Base-by-base conservation (phyloP, 2,888 invertebrate species). In the Xestia ashworthii region DNA sequence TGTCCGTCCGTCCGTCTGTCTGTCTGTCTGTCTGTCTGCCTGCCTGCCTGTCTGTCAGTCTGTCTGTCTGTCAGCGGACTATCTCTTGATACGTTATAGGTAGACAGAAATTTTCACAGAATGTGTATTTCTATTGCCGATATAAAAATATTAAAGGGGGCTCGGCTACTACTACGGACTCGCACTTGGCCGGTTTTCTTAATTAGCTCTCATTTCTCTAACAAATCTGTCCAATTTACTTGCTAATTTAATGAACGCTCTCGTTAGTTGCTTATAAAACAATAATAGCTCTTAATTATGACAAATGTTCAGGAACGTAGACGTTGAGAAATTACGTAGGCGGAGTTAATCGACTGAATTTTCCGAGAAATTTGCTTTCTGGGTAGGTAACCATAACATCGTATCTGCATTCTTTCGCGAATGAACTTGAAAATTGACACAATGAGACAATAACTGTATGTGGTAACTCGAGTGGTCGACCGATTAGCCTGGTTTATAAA, bases 241-340 rank as follows among this genome's bases (percentile, higher is more conserved):
- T 71, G 50, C 68, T 74, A 65, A 87, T 82, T 74, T 71, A 72
- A 78, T 82, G 9, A 74, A n/a, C 14, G 41, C 38, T 82, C 58
- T 46, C 65, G 58, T 62, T 76, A 62, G 19, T 74, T 66, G 12
- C 55, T 71, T 75, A 70, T 58, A 58, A 76, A 87, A 78, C 74
- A 72, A 84, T 84, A 64, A 72, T 60, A 71, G 41, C 50, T 65
- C 65, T 38, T 84, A 82, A 84, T 84, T 82, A 82, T 74, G 67
- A 81, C 76, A 70, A 75, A 84, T 82, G 58, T 78, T 79, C 60
- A 41, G 22, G 50, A 64, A 22, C 19, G 4, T 22, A 38, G 25
- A 58, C 58, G 25, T 65, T 74, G 60, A 65, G 19, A 58, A 74
- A 68, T 74, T 55, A 71, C 65, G 38, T 55, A 67, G 78, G 60